These are phyloP conservation scores for Halocaridina rubra DNA, from an alignment of 2,888 invertebrate species.

Conservation along the genomic window DNA sequence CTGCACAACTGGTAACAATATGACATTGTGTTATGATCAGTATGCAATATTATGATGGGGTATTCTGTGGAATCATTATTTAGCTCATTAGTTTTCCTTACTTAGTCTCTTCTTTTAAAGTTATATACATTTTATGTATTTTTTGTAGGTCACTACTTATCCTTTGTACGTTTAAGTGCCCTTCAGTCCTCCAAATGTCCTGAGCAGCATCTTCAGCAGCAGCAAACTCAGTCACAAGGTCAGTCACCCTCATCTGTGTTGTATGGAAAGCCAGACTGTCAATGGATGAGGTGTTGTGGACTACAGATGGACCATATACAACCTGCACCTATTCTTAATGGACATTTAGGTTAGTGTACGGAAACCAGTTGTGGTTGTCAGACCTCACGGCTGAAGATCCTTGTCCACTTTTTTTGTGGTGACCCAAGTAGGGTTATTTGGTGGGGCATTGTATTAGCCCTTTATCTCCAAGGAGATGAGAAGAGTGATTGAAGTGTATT, in stretches of 20 bases:
- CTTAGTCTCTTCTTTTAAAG: neutral
- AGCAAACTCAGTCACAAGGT: constrained; percentile 4
- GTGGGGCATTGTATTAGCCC: too few relatives aligned
- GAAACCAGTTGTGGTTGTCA: too few relatives aligned
- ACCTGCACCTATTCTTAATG: constrained; percentile 31
- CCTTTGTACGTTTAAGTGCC: constrained; percentile 55
- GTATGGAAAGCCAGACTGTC: constrained; percentile 32
- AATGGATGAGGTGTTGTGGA: constrained; percentile 54
- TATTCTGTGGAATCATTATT: too few relatives aligned
- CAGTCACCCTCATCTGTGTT: neutral
- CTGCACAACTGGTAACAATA: too few relatives aligned
- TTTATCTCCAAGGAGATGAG: too few relatives aligned
- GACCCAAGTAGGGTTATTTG: too few relatives aligned
- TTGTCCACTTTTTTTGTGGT: too few relatives aligned
- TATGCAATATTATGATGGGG: too few relatives aligned
- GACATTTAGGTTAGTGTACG: constrained; percentile 39
- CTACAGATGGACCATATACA: constrained; percentile 50
- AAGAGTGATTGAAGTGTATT: too few relatives aligned
- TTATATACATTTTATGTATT: neutral
- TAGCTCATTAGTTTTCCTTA: neutral
- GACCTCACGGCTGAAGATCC: too few relatives aligned
- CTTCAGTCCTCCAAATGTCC: constrained; percentile 49
- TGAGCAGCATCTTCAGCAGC: constrained; percentile 29
- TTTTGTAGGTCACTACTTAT: constrained; percentile 54
- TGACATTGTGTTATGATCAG: too few relatives aligned